Conservation (phyloP, 2,888 invertebrate species). For the Ichneumon xanthorius region DNA sequence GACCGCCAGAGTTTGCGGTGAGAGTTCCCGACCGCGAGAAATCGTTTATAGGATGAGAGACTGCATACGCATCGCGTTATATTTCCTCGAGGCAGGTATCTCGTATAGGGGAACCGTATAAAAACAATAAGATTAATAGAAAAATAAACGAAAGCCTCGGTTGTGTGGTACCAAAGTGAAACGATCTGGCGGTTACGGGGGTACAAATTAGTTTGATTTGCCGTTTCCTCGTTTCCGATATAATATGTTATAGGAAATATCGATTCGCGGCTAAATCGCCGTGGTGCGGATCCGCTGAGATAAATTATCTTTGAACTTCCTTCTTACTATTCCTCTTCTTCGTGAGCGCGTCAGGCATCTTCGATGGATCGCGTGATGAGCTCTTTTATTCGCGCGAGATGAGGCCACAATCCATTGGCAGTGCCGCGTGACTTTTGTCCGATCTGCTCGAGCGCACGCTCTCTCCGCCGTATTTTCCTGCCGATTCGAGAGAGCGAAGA, state of each 20-base stretch:
- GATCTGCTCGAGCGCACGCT: not conserved
- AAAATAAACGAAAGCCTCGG: not conserved
- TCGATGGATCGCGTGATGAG: constrained; percentile 47
- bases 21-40: constrained; percentile 7
- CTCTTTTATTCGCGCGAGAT: constrained; percentile 19
- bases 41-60: constrained; percentile 42
- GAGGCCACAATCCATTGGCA: constrained; percentile 16
- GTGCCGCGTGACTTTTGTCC: constrained; percentile 40
- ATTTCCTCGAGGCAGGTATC: not conserved
- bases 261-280: not conserved
- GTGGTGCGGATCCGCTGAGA: not conserved
- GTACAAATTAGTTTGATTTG: not conserved
- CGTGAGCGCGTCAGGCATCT: not conserved
- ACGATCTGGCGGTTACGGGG: not conserved
- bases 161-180: not conserved
- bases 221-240: not conserved
- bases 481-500: constrained; percentile 19
- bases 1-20: constrained; percentile 38
- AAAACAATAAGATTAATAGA: not conserved
- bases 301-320: not conserved
- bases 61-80: not conserved
- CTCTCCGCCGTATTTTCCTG: not conserved
- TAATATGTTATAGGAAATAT: not conserved
- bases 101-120: not conserved
- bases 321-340: not conserved